Evolutionary conservation across 2,888 invertebrate genomes (phyloP), one percentile per base, ranked within the genome.

Genomic region (Melanargia galathea): DNA sequence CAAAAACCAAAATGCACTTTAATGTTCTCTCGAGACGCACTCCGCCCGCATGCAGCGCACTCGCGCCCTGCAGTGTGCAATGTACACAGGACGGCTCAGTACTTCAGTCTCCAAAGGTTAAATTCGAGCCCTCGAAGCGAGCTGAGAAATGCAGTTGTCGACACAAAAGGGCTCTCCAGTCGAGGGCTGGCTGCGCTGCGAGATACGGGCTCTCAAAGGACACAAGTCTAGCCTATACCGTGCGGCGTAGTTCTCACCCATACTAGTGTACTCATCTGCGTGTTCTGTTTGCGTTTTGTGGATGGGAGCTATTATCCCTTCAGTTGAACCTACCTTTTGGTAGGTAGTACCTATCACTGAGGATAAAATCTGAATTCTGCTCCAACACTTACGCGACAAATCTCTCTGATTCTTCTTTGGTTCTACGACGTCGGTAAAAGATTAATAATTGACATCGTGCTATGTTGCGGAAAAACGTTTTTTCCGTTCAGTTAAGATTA

Each of bases 181-280:
- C 20, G 58, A 67, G 67, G 33, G 60, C 62, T 46, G 33, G 20
- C 64, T 52, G n/a, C 61, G 64, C 56, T 5, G 18, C 56, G 56
- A 59, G 58, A 63, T 65, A 65, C 63, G 67, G 67, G 65, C 65
- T 48, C 66, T 68, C 40, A 48, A 55, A 59, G 60, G 46, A 51
- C 60, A 51, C 51, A 54, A 55, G 64, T 60, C 62, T 60, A 62
- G 60, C 67, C 60, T 60, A 30, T 56, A 46, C 35, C 35, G 38
- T 46, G 33, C 16, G n/a, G n/a, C n/a, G n/a, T n/a, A n/a, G n/a
- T n/a, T n/a, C 38, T 16, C n/a, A 16, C 40, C 40, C n/a, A 16
- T 7, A 40, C 40, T 16, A 40, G 40, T 40, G 43, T 18, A 43
- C 18, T 43, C 8, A 18, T 7, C 43, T 16, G 7, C 43, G 43